A percentile compares a stretch with the other conserved stretches of the same genome.
phyloP scores from a whole-genome alignment of 35 echinoderm and acorn worm species.

The Apostichopus japonicus region DNA sequence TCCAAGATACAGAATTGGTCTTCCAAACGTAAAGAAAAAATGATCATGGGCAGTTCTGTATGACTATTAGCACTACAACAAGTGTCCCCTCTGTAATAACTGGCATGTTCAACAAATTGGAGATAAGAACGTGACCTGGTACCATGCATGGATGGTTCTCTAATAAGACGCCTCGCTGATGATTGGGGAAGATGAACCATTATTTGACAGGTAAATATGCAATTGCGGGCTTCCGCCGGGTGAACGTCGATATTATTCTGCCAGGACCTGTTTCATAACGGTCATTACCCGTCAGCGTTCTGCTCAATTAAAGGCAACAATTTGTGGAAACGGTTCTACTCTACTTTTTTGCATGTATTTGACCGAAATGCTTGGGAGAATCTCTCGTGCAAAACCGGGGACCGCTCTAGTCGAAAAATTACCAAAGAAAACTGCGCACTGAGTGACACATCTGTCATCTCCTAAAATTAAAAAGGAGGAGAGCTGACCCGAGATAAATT shows the following conservation, averaged over 20 bases:
- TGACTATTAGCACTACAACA: neutral
- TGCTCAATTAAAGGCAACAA: neutral
- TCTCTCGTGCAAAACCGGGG: no score
- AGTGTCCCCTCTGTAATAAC: neutral
- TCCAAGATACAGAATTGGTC: no score
- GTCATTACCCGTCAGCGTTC: neutral
- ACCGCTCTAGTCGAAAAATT: no score
- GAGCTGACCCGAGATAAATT: no score
- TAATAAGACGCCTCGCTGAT: neutral
- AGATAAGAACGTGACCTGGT: neutral
- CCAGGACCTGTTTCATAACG: neutral
- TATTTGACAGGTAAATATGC: neutral
- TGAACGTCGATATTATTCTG: neutral
- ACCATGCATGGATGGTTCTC: neutral
- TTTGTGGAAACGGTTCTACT: no score
- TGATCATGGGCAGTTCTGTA: no score
- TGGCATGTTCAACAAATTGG: neutral
- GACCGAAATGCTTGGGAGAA: no score
- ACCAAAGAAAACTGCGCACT: no score
- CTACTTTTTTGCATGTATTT: no score
- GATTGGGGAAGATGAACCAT: neutral
- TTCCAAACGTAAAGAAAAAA: no score
- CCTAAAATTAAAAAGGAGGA: no score
- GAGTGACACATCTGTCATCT: no score
- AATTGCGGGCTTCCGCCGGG: neutral